Conservation (phyloP, 2,113 vertebrate species). For the Engraulis encrasicolus region DNA sequence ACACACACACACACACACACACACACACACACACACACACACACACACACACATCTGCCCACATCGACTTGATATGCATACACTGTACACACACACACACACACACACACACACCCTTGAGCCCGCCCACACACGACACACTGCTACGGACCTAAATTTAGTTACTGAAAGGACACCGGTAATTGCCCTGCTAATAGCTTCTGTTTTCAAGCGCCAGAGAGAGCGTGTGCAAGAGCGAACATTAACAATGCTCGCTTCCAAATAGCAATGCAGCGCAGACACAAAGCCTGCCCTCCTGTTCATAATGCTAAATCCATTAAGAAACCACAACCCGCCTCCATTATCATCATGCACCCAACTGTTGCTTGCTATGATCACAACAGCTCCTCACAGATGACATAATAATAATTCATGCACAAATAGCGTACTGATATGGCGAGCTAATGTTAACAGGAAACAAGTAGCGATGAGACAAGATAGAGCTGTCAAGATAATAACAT, state of each 20-base stretch:
- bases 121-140: not conserved
- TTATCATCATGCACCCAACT: not conserved
- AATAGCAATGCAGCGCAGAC: not conserved
- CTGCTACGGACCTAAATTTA: not conserved
- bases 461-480: too few species aligned
- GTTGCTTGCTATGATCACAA: too few species aligned
- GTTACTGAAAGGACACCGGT: conserved; percentile 7
- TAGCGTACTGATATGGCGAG: too few species aligned
- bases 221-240: too few species aligned
- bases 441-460: too few species aligned
- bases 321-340: not conserved
- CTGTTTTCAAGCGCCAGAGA: not conserved
- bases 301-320: not conserved
- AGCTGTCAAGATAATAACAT: too few species aligned
- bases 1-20: not conserved
- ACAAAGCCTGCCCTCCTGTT: not conserved
- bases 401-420: too few species aligned
- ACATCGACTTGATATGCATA: too few species aligned
- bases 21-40: too few species aligned
- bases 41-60: not conserved
- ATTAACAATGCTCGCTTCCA: not conserved
- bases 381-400: too few species aligned
- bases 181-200: not conserved
- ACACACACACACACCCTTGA: not conserved
- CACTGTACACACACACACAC: too few species aligned